A percentile compares a stretch with the other conserved stretches of the same genome.
These are phyloP conservation scores for Drosophila yooni DNA, from an alignment of 2,888 invertebrate genomes.

Conservation along the genomic window DNA sequence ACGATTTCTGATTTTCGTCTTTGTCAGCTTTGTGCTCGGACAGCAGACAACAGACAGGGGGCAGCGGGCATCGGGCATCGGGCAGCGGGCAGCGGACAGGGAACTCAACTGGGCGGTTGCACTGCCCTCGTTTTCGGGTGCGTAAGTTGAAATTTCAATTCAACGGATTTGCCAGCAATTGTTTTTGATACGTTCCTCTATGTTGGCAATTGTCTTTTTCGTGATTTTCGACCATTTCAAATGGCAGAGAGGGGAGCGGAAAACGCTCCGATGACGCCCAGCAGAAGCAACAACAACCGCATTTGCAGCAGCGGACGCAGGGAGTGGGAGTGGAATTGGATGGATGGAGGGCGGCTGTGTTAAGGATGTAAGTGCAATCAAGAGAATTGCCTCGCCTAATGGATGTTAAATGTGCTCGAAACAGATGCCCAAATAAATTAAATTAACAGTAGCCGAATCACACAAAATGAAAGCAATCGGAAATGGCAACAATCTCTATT, in stretches of 20 bases:
- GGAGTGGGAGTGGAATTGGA: neutral
- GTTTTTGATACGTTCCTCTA: slow-evolving; percentile 69
- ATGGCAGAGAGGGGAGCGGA: slow-evolving; percentile 13
- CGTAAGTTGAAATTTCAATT: slow-evolving; percentile 80
- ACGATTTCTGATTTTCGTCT: slow-evolving; percentile 79
- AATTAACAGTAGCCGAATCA: slow-evolving; percentile 59
- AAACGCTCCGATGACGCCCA: slow-evolving; percentile 54
- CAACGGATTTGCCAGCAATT: slow-evolving; percentile 76
- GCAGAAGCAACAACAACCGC: slow-evolving; percentile 25
- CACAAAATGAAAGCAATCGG: slow-evolving; percentile 15
- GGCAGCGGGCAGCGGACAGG: slow-evolving; percentile 3
- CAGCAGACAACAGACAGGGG: neutral
- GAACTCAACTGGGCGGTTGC: slow-evolving; percentile 22
- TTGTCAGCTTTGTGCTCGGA: slow-evolving; percentile 73
- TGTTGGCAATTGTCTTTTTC: slow-evolving; percentile 58
- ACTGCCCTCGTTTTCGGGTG: slow-evolving; percentile 56
- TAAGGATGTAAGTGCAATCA: slow-evolving; percentile 74
- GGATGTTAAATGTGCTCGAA: slow-evolving; percentile 83
- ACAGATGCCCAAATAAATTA: slow-evolving; percentile 82
- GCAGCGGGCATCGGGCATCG: neutral
- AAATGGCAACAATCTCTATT: slow-evolving; percentile 6
- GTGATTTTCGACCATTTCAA: slow-evolving; percentile 45
- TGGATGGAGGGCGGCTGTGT: slow-evolving; percentile 15
- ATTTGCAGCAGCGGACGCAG: neutral
- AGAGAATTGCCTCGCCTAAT: slow-evolving; percentile 81